Evolutionary conservation across 2,113 vertebrate genomes (phyloP), one percentile per base, ranked within the genome.

Genomic region (Callaeas wilsoni): DNA sequence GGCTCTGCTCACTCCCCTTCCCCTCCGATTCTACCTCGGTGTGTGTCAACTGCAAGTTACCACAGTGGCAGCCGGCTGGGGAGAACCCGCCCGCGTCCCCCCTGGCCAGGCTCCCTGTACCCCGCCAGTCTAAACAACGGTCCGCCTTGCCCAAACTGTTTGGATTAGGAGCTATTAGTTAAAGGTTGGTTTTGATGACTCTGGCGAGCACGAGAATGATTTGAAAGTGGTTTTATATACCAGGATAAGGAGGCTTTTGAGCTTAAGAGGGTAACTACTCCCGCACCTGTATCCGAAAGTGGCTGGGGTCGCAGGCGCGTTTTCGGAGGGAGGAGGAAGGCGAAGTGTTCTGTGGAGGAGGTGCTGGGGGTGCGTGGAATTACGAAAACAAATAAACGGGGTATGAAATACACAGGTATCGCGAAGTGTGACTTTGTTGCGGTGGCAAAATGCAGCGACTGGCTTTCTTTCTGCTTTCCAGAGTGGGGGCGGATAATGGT

Each of bases 281-380:
- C 87, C 63, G 92, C 97, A 97, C 97, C 97, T 97, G 96, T 87
- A 73, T 35, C 84, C 50, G 27, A 90, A 84, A 57, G 70, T 20
- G 76, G 16, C 70, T 64, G 60, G 79, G 64, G 79, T 29, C 26
- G 79, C 42, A 46, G 52, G 12, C 12, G 75, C 16, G 44, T 12
- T 59, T 65, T 63, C 70, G 39, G 35, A 12, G 32, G 33, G 74
- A 84, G 79, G 17, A 88, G 32, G 37, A 80, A 62, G 37, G 64
- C 3, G 50, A 86, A 57, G 22, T 12, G 80, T 16, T 73, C 23
- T 50, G 10, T 4, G 87, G 39, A 93, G 65, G 65, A 87, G 81
- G 53, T 47, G 74, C 49, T 30, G 47, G 12, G 42, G 5, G 12
- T 33, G 46, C 26, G 22, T 52, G 15, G 74, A 47, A 68, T 75